Evolutionary conservation across 2,113 vertebrate genomes (phyloP), one percentile per base, ranked within the genome.

Genomic region (Polyodon spathula): DNA sequence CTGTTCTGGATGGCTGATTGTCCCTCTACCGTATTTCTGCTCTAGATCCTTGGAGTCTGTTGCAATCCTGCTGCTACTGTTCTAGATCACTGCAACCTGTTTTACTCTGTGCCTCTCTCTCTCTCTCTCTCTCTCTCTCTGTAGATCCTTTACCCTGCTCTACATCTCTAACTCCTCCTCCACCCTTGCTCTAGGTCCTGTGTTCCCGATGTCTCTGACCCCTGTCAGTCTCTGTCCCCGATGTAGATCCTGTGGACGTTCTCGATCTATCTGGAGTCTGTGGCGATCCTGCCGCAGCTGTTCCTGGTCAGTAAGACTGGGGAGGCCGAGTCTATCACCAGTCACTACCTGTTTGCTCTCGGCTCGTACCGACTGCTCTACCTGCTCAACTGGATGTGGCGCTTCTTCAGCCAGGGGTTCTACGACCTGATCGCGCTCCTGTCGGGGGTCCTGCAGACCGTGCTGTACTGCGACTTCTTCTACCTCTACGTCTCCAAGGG

Each of bases 381-480:
- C 79, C 87, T 98, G 12, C 93, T 81, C 58, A 98, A 98, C 84
- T 98, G 96, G 96, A 82, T 97, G 73, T 93, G 93, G 88, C 91
- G 95, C 59, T 98, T 95, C 77, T 83, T 95, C 82, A 92, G 84
- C 0, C 94, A 98, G 77, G 88, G 82, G 43, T 97, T 96, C 83
- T 92, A 94, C 0, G 96, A 98, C 76, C 93, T 96, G 73, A 98
- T 98, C 0, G 92, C 94, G 0, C 90, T 99, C 1, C 93, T 99
- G 68, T 93, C 96, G 0, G 96, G 95, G 2, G 93, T 97, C 0
- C 94, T 98, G 39, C 96, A 99, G 78, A 99, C 96, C 68, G 97
- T 99, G 68, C 97, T 99, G 84, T 99, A 95, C 81, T 97, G 94
- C 2, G 95, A 98, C 58, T 99, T 99, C 86, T 98, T 99, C 86